phyloP scores from a whole-genome alignment of 2,113 vertebrate genomes.

The Opisthocomus hoazin region DNA sequence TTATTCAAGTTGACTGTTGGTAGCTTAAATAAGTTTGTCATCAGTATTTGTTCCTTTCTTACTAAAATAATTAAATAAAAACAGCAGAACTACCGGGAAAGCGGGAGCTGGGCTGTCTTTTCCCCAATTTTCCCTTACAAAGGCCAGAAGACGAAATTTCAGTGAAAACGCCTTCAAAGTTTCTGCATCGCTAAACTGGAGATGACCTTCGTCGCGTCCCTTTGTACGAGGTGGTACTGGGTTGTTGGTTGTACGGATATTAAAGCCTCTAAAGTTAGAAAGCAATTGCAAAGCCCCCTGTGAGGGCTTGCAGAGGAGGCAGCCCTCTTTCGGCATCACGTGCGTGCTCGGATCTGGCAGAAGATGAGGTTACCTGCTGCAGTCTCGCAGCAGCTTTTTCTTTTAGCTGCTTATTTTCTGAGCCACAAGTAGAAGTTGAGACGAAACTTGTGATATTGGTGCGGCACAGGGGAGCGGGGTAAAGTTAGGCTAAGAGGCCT shows the following conservation, averaged over 20 bases:
- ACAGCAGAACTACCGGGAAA: neutral
- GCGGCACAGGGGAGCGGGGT: too few relatives aligned
- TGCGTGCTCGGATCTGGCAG: neutral
- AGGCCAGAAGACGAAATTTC: neutral
- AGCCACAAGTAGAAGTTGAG: neutral
- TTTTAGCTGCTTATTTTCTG: neutral
- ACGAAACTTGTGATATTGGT: neutral
- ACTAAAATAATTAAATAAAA: neutral
- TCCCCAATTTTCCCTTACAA: too few relatives aligned
- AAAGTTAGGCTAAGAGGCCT: too few relatives aligned
- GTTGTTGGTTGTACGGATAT: neutral
- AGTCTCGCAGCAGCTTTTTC: neutral
- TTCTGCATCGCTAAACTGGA: neutral
- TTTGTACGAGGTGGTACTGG: neutral
- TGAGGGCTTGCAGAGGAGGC: neutral
- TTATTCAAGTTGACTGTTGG: neutral
- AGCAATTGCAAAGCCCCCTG: neutral
- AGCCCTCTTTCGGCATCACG: neutral
- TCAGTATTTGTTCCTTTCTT: neutral
- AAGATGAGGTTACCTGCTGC: neutral
- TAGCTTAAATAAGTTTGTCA: neutral
- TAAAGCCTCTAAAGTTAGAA: neutral
- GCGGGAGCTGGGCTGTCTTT: too few relatives aligned
- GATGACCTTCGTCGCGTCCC: neutral
- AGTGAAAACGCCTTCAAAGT: neutral